Percentiles rank a stretch among this genome's conserved stretches.
Conservation (phyloP, 2,113 vertebrate species). For the Phycodurus eques region DNA sequence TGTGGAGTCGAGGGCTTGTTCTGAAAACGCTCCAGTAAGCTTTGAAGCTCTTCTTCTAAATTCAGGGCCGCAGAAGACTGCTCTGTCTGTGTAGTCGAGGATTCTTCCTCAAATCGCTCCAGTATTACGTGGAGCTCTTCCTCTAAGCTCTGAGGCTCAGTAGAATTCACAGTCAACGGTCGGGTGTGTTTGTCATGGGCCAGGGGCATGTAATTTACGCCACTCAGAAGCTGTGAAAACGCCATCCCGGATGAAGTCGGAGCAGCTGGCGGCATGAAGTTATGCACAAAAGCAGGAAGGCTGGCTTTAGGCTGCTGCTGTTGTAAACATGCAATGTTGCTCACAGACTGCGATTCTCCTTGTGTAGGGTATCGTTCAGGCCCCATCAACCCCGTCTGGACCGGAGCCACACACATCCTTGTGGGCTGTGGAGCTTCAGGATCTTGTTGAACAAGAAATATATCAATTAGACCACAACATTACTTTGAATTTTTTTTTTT, state of each 20-base stretch:
- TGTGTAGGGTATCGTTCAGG: constrained; percentile 1
- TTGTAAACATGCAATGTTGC: constrained; percentile 1
- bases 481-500: not conserved
- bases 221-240: constrained; percentile 6
- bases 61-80: not conserved
- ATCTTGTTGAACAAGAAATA: not conserved
- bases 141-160: constrained; percentile 1
- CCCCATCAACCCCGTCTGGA: constrained; percentile 4
- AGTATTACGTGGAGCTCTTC: constrained; percentile 8
- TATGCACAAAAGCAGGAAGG: constrained; percentile 1
- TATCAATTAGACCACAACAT: not conserved
- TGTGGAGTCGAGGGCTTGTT: not conserved
- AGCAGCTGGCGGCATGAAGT: constrained; percentile 2
- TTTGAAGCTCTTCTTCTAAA: constrained; percentile 8
- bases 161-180: not conserved
- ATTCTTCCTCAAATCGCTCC: constrained; percentile 5
- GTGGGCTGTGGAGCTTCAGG: constrained; percentile 7
- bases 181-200: not conserved
- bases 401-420: constrained; percentile 6
- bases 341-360: not conserved
- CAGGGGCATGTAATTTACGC: not conserved
- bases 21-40: constrained; percentile 5
- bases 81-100: not conserved
- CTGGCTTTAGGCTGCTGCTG: not conserved
- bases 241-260: constrained; percentile 1